phyloP scores from a whole-genome alignment of 2,797 vertebrate species.

The Triplophysa bombifrons region DNA sequence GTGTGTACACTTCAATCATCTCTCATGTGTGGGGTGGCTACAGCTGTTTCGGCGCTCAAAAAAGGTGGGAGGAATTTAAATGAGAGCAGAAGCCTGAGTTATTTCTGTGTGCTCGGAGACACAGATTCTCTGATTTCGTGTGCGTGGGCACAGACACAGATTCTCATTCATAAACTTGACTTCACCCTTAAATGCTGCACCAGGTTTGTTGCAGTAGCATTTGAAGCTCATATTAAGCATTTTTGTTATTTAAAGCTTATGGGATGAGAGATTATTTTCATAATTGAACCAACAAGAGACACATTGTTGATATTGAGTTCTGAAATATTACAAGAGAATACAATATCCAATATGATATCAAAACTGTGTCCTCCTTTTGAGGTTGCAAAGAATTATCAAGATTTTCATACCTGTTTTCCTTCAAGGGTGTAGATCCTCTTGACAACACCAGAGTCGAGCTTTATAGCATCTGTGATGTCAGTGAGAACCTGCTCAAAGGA shows the following conservation, averaged over 20 bases:
- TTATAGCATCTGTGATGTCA: conserved; percentile 96
- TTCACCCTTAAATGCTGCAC: conserved; percentile 7
- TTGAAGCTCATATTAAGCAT: conserved; percentile 23
- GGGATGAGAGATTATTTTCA: conserved; percentile 12
- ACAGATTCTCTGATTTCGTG: conserved; percentile 52
- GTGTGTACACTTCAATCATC: neutral
- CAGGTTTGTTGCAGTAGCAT: conserved; percentile 20
- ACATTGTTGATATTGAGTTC: neutral
- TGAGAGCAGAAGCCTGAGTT: conserved; percentile 60
- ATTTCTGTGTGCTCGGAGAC: conserved; percentile 64
- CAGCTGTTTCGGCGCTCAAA: conserved; percentile 54
- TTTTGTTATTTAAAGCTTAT: conserved; percentile 15
- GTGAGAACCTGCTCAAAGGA: conserved; percentile 97
- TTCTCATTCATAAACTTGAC: conserved; percentile 68
- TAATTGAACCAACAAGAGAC: conserved; percentile 7
- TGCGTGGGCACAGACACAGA: conserved; percentile 63
- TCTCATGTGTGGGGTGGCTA: conserved; percentile 31
- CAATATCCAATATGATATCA: neutral
- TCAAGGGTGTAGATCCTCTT: conserved; percentile 95
- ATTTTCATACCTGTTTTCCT: conserved; percentile 89
- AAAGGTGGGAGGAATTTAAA: conserved; percentile 66
- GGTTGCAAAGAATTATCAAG: neutral
- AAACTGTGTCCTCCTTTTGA: too few relatives aligned
- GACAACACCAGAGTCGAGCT: conserved; percentile 94
- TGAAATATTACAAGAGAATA: too few relatives aligned